phyloP scores from a whole-genome alignment of 1,140 invertebrate species.

The Anastatus disparis region DNA sequence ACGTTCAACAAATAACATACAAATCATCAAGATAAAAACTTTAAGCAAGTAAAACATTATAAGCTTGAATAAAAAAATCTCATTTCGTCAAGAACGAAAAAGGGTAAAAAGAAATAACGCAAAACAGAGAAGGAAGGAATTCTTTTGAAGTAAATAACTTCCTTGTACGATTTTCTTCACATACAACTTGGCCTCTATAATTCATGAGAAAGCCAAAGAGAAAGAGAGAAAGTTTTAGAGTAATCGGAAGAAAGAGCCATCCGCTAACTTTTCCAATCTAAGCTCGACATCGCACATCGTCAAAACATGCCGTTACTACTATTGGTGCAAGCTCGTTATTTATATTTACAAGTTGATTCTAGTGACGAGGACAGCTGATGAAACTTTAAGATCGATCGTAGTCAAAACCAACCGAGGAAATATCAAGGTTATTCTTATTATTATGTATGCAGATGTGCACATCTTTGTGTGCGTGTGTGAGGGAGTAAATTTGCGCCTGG shows the following conservation, averaged over 20 bases:
- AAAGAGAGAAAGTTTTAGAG: too few species aligned
- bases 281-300: neutral
- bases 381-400: constrained; percentile 12
- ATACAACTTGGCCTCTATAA: too few species aligned
- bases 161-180: too few species aligned
- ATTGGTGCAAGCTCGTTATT: constrained; percentile 2
- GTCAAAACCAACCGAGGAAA: neutral
- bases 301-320: neutral
- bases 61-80: too few species aligned
- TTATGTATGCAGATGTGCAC: too few species aligned
- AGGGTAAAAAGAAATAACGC: neutral
- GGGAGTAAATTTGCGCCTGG: too few species aligned
- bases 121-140: neutral
- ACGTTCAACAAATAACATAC: too few species aligned
- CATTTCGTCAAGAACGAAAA: too few species aligned
- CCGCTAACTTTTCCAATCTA: constrained; percentile 22
- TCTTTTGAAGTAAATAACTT: neutral
- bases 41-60: too few species aligned
- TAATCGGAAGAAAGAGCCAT: neutral
- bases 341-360: constrained; percentile 26
- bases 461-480: too few species aligned
- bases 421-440: constrained; percentile 13
- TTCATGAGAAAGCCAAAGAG: too few species aligned
- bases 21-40: too few species aligned
- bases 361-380: neutral